Evolutionary conservation across 2,888 invertebrate species (phyloP).

Genomic region (Blera fallax): DNA sequence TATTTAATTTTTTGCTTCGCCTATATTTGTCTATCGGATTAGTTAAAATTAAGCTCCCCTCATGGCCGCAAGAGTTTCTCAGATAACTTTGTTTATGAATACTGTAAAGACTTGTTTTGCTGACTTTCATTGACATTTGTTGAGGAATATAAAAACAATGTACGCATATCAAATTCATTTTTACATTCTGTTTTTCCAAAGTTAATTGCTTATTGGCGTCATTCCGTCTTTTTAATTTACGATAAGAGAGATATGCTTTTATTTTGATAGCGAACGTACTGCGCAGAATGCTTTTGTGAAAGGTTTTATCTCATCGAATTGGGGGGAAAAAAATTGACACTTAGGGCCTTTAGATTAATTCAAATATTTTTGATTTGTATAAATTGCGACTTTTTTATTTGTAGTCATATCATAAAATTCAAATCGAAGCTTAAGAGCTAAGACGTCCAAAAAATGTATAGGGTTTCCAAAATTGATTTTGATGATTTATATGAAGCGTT

Average conservation of each 20-base stretch:
- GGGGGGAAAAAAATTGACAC: not conserved
- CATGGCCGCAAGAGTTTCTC: not conserved
- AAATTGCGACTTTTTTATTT: too few relatives aligned
- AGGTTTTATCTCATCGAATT: not conserved
- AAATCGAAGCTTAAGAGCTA: too few relatives aligned
- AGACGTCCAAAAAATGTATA: too few relatives aligned
- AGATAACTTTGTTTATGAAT: not conserved
- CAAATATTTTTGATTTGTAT: too few relatives aligned
- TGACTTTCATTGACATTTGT: not conserved
- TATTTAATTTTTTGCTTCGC: not conserved
- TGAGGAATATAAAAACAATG: not conserved
- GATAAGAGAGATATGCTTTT: not conserved
- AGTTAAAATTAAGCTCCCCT: not conserved
- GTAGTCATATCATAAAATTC: too few relatives aligned
- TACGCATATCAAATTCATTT: not conserved
- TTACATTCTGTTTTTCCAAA: not conserved
- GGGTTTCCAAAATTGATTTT: too few relatives aligned
- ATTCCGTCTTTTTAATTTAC: not conserved
- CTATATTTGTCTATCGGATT: not conserved
- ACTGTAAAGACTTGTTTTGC: not conserved
- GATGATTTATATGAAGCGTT: too few relatives aligned
- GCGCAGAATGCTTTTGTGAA: not conserved
- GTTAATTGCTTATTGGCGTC: not conserved
- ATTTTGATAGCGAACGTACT: not conserved
- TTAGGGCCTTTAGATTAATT: not conserved